phyloP scores from a whole-genome alignment of 2,113 vertebrate genomes.

The Scartelaos histophorus region DNA sequence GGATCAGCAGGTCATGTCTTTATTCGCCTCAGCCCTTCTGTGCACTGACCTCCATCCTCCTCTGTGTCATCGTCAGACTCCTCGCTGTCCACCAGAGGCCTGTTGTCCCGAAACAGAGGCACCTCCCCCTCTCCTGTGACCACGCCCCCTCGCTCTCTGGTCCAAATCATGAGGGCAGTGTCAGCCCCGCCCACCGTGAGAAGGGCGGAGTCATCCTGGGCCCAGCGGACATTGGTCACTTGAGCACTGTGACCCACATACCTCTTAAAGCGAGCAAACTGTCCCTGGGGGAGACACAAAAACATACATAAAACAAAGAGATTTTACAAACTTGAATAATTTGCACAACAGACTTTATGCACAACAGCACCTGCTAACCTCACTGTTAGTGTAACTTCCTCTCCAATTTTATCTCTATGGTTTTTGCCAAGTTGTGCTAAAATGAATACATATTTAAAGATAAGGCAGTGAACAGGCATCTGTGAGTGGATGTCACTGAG shows the following conservation, averaged over 20 bases:
- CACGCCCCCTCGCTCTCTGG: slow-evolving; percentile 79
- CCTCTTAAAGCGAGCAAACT: slow-evolving; percentile 89
- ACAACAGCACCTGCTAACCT: no score
- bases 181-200: slow-evolving; percentile 93
- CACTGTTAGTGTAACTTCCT: no score
- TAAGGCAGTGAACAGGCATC: no score
- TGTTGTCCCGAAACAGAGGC: slow-evolving; percentile 29
- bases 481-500: no score
- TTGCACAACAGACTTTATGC: no score
- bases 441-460: no score
- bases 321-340: no score
- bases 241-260: slow-evolving; percentile 95
- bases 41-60: slow-evolving; percentile 87
- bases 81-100: slow-evolving; percentile 85
- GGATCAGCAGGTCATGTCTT: no score
- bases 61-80: slow-evolving; percentile 94
- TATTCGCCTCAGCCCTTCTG: not conserved
- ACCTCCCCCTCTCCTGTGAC: slow-evolving; percentile 82
- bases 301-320: not conserved
- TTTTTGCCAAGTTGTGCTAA: no score
- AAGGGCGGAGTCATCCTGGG: slow-evolving; percentile 88
- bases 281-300: slow-evolving; percentile 78
- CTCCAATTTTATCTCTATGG: no score
- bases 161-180: slow-evolving; percentile 95
- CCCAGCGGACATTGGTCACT: slow-evolving; percentile 91